phyloP scores from a whole-genome alignment of 1,140 invertebrate species.

The Caenorhabditis inopinata region DNA sequence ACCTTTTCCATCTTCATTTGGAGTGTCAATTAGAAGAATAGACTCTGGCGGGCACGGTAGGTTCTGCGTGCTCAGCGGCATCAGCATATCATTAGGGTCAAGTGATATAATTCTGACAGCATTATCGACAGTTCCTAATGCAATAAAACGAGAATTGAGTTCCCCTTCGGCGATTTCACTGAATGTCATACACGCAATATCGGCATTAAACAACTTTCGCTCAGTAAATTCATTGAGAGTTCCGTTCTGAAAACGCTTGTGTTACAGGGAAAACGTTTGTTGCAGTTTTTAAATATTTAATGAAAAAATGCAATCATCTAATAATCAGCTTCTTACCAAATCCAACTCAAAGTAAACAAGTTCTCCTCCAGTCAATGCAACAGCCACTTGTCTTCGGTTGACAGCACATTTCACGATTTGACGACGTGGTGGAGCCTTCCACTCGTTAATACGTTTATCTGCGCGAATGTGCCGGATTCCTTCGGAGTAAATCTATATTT shows the following conservation, averaged over 20 bases:
- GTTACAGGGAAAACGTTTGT: no score
- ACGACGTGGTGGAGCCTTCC: conserved; percentile 96
- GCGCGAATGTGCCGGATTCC: conserved; percentile 96
- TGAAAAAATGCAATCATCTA: no score
- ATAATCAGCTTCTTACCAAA: conserved; percentile 81
- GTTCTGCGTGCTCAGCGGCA: conserved; percentile 84
- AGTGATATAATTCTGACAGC: conserved; percentile 96
- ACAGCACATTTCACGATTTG: conserved; percentile 96
- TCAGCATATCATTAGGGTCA: conserved; percentile 74
- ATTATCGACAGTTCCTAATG: conserved; percentile 91
- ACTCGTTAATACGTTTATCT: conserved; percentile 96
- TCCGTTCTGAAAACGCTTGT: conserved; percentile 83
- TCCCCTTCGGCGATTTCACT: conserved; percentile 91
- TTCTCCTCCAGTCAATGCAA: conserved; percentile 87
- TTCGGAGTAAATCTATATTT: conserved; percentile 84
- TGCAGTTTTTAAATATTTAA: no score
- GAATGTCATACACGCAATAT: conserved; percentile 97
- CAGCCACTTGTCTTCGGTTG: conserved; percentile 94
- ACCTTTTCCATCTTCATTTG: conserved; percentile 66
- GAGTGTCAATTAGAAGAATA: conserved; percentile 91
- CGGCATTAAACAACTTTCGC: conserved; percentile 70
- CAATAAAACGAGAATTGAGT: conserved; percentile 90
- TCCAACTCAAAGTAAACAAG: conserved; percentile 99
- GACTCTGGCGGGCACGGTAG: conserved; percentile 94
- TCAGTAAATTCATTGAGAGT: conserved; percentile 98